Evolutionary conservation across 53 echinoderm and acorn worm genomes (phyloP), one percentile per base, ranked within the genome.

Genomic region (Stichopus horrens): DNA sequence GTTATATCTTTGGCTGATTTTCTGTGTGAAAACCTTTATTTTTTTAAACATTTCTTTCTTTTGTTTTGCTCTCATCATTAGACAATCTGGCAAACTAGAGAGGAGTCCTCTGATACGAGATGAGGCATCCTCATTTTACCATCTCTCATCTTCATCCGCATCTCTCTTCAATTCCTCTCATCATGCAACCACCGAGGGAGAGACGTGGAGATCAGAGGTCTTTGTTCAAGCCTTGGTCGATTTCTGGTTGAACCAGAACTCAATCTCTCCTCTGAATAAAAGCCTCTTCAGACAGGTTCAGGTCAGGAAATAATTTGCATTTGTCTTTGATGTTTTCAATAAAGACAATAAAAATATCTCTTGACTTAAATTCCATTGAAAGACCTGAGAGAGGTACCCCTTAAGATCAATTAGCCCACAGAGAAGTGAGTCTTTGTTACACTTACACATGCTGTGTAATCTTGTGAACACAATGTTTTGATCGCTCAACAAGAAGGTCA

Each of bases 231-330:
- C 92, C 7, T 83, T 98, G 89, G 91, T 89, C 5, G 98, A 98
- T 77, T 93, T 98, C 88, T 98, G 95, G 98, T 86, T 98, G 54
- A 93, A 92, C 84, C 98, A 98, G 89, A 98, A 98, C 78, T 76
- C 93, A 37, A 86, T 98, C 22, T 77, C 88, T 54, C 60, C 90
- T 20, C 52, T 76, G 6, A 89, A 92, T 57, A 89, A 92, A 74
- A 79, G 92, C 5, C 90, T 98, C 76, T 88, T 91, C 52, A 83
- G 94, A 89, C 95, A 96, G 81, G 95, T 93, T 55, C 88, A 89
- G 92, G 98, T 98, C 93, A 56, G 81, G 75, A 56, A 21, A 4
- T 60, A 14, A 53, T 51, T 53, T 23, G n/a, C 65, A 68, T 76
- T 13, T 53, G 5, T 51, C 52, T 10, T 76, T 76, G 16, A 52